Conservation (phyloP, 2,797 vertebrate genomes). For the Gymnoscopelus braueri region DNA sequence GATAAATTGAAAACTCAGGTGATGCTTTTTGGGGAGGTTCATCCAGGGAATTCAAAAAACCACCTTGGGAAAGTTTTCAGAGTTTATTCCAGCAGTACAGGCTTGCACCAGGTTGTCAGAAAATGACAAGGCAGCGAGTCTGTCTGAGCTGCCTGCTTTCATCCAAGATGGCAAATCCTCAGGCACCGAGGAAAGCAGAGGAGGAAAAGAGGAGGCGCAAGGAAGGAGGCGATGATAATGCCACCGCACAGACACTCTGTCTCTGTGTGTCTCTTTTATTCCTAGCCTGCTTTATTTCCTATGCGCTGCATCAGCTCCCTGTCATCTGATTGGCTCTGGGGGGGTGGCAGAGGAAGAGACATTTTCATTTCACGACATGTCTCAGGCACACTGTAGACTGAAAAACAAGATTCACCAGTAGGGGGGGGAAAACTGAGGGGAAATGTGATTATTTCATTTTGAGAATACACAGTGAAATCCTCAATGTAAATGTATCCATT, state of each 20-base stretch:
- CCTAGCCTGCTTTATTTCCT: not conserved
- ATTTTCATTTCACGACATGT: not conserved
- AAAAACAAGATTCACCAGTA: not conserved
- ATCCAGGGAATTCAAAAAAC: conserved; percentile 79
- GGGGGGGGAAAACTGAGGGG: not conserved
- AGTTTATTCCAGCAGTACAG: conserved; percentile 38
- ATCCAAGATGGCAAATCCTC: conserved; percentile 37
- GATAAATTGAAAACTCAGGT: conserved; percentile 62
- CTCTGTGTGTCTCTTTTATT: not conserved
- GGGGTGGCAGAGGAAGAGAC: not conserved
- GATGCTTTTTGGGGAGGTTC: conserved; percentile 55
- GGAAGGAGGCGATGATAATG: conserved; percentile 9
- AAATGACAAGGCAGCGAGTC: conserved; percentile 31
- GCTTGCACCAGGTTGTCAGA: conserved; percentile 20
- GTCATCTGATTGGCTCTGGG: conserved; percentile 10
- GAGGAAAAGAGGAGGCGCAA: conserved; percentile 15
- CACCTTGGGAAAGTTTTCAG: conserved; percentile 63
- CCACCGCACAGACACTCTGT: not conserved
- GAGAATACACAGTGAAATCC: no score
- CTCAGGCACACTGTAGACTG: not conserved
- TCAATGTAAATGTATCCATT: no score
- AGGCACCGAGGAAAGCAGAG: conserved; percentile 15
- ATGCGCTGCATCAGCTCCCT: conserved; percentile 15
- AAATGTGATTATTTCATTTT: not conserved
- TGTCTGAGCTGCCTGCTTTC: conserved; percentile 28